Base-by-base conservation (phyloP, 2,113 vertebrate species). In the Mastomys coucha region DNA sequence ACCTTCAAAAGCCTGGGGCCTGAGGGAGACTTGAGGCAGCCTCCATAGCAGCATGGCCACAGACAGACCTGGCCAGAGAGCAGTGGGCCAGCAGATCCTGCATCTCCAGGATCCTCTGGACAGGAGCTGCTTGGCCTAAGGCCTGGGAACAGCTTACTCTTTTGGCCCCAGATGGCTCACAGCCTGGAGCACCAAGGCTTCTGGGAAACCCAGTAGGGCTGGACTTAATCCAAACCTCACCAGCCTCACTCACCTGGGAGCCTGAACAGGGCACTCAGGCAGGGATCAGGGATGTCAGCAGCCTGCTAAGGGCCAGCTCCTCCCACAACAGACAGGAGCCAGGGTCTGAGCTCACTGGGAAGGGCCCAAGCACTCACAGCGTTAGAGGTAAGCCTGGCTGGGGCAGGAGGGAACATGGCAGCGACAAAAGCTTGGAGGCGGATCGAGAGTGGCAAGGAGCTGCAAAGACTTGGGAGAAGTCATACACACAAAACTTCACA, bases 401-500 rank as follows among this genome's bases (percentile, higher is more conserved):
- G 93, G 78, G 70, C 0, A 7, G 93, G 63, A 92, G 97, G 96
- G 97, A 96, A 96, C 19, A 96, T 65, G 93, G 95, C 89, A 89
- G 96, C 97, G 24, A 93, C 73, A 96, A 93, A 97, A 95, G 98
- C 98, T 95, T 92, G 69, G 96, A 89, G 95, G 72, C 77, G 96
- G 97, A 95, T 95, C 91, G 92, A 98, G 96, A 94, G 94, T 77
- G 97, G 98, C 97, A 96, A 97, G 98, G 97, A 97, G 98, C 97
- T 69, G 94, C 91, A 5, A 53, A 96, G 96, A 95, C 91, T 97
- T 69, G 31, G 93, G 95, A 95, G 93, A 98, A 98, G 98, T 98
- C 98, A 98, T 98, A 99, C 97, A 98, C 98, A 98, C 97, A 75
- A 97, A 99, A 98, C 97, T 98, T 98, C 98, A 98, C 98, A 98